These are phyloP conservation scores for Leptinotarsa lineolata DNA, from an alignment of 1,140 invertebrate genomes.

Conservation along the genomic window DNA sequence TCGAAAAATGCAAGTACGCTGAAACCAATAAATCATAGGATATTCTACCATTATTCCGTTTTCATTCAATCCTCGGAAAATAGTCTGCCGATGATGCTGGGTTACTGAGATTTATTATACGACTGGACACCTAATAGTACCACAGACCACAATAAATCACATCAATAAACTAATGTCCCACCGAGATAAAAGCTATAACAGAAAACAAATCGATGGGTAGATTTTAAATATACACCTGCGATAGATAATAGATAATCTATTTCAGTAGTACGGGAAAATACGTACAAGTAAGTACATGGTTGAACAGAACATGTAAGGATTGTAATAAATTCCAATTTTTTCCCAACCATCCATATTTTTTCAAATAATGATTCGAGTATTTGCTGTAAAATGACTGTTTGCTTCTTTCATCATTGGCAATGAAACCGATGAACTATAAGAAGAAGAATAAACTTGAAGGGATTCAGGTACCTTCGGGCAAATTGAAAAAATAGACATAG, in stretches of 20 bases:
- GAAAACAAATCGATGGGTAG: slow-evolving; percentile 8
- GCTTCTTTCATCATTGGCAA: too few species aligned
- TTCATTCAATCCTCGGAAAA: neutral
- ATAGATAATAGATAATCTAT: slow-evolving; percentile 9
- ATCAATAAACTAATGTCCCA: slow-evolving; percentile 8
- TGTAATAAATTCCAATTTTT: too few species aligned
- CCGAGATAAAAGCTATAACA: slow-evolving; percentile 6
- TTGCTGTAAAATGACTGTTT: too few species aligned
- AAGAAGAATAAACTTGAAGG: too few species aligned
- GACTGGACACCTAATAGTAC: neutral
- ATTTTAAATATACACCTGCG: slow-evolving; percentile 6
- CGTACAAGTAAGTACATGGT: too few species aligned
- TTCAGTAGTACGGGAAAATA: neutral
- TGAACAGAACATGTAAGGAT: too few species aligned
- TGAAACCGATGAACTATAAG: too few species aligned
- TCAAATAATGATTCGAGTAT: too few species aligned
- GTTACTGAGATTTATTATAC: neutral
- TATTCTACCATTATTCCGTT: neutral
- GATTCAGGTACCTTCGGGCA: too few species aligned
- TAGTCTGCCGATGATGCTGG: neutral
- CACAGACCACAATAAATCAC: neutral
- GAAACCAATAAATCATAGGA: neutral
- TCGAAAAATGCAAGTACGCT: neutral
- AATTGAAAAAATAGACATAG: too few species aligned
- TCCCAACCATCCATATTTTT: too few species aligned